Base-by-base conservation (phyloP, 2,797 vertebrate genomes). In the Microcaecilia unicolor region DNA sequence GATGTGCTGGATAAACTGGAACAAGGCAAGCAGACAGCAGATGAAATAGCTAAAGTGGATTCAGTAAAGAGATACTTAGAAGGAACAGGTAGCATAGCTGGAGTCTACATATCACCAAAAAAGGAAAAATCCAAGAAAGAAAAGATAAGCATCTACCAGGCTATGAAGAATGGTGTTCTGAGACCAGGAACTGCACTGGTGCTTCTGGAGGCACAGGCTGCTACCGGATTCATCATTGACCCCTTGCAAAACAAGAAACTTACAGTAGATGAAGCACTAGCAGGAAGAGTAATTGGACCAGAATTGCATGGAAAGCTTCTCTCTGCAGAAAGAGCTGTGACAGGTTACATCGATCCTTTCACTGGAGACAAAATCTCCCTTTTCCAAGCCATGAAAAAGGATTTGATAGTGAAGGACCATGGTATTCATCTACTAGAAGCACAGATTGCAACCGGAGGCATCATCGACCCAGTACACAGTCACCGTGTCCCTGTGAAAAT, bases 191-290 rank as follows among this genome's bases (percentile, higher is more conserved):
- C 81, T 28, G 76, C 79, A 4, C 54, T 80, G n/a, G 73, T 64
- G 41, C 78, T 85, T 17, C 70, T 86, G 18, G 84, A 86, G 60
- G 84, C 83, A 18, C 84, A 86, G 55, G 83, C 84, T 16, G 83
- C 83, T 19, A 85, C 83, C 31, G 84, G 84, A 3, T 86, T 77
- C 41, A 60, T 86, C 28, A 51, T 78, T 46, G 80, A 86, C 45
- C 72, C 76, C 14, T 8, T 78, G 21, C 61, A 63, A 6, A 78
- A 78, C 50, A 34, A 57, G 25, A 78, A 69, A 41, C 45, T 77
- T 9, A 67, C 73, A 18, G 81, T 84, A 15, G 65, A 82, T 17
- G 52, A 86, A 56, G 76, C 81, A 15, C 60, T 85, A 22, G 67
- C 51, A 48, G 62, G 72, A 25, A 68, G 74, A 4, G 6, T 81